These are phyloP conservation scores for Eptesicus fuscus DNA, from an alignment of 2,113 vertebrate genomes.

Conservation along the genomic window DNA sequence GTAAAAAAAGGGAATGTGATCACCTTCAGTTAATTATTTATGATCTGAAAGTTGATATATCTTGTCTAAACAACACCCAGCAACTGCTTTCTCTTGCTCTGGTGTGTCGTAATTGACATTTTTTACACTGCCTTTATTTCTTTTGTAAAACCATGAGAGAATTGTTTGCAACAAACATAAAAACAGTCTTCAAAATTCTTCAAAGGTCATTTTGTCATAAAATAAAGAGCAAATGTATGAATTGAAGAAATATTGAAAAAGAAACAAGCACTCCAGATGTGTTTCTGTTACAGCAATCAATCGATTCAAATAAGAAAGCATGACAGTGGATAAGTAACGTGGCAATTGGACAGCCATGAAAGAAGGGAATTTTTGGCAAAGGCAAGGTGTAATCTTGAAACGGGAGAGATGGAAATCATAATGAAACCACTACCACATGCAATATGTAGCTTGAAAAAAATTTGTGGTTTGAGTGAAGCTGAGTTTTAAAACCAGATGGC, in stretches of 20 bases:
- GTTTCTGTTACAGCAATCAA: background rate
- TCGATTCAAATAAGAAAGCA: background rate
- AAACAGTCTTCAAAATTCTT: background rate
- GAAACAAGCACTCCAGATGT: background rate
- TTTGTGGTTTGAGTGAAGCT: background rate
- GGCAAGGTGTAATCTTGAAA: background rate
- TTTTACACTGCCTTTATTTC: background rate
- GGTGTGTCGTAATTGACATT: background rate
- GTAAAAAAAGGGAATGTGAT: background rate
- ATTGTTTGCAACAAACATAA: background rate
- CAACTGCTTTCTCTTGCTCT: background rate
- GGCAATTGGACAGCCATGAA: background rate
- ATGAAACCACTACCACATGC: background rate
- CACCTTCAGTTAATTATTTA: background rate
- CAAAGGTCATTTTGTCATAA: background rate
- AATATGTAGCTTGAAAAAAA: background rate
- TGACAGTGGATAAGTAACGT: background rate
- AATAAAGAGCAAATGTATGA: background rate
- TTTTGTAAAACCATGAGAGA: background rate
- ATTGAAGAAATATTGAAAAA: background rate
- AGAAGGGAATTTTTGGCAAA: background rate
- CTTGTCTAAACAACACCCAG: background rate
- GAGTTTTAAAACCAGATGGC: background rate
- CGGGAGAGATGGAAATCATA: background rate
- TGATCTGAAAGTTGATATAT: background rate